These are phyloP conservation scores for Flabesymbios commensalis DNA, from an alignment of 2,888 invertebrate species.

Conservation along the genomic window DNA sequence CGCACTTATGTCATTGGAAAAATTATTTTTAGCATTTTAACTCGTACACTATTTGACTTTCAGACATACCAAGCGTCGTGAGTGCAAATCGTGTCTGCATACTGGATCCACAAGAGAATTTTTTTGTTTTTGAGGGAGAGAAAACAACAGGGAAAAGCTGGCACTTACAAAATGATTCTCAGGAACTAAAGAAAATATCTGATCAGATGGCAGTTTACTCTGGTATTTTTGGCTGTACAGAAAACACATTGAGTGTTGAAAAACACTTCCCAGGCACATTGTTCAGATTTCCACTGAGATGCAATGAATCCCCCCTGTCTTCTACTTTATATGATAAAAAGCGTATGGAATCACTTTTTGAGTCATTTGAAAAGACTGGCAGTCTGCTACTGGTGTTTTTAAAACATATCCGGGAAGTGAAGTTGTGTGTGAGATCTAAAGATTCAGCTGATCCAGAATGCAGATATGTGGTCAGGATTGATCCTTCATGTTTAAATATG, in stretches of 20 bases:
- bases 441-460: neutral
- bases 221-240: slow-evolving; percentile 37
- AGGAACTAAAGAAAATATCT: slow-evolving; percentile 16
- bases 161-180: slow-evolving; percentile 21
- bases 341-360: slow-evolving; percentile 40
- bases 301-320: slow-evolving; percentile 40
- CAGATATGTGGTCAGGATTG: slow-evolving; percentile 2
- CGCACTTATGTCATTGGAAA: too few relatives aligned
- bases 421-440: slow-evolving; percentile 2
- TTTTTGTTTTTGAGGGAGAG: slow-evolving; percentile 30
- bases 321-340: slow-evolving; percentile 38
- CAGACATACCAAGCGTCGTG: slow-evolving; percentile 49
- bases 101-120: slow-evolving; percentile 48
- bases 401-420: slow-evolving; percentile 39
- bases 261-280: slow-evolving; percentile 46
- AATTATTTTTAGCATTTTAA: too few relatives aligned
- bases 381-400: slow-evolving; percentile 46
- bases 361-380: slow-evolving; percentile 41
- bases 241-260: slow-evolving; percentile 21
- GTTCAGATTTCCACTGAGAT: slow-evolving; percentile 53
- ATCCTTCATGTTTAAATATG: neutral
- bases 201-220: slow-evolving; percentile 40
- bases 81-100: slow-evolving; percentile 47
- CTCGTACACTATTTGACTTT: slow-evolving; percentile 16
- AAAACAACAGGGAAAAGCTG: slow-evolving; percentile 35